Evolutionary conservation across 2,888 invertebrate species (phyloP).

Genomic region (Ischnura elegans): DNA sequence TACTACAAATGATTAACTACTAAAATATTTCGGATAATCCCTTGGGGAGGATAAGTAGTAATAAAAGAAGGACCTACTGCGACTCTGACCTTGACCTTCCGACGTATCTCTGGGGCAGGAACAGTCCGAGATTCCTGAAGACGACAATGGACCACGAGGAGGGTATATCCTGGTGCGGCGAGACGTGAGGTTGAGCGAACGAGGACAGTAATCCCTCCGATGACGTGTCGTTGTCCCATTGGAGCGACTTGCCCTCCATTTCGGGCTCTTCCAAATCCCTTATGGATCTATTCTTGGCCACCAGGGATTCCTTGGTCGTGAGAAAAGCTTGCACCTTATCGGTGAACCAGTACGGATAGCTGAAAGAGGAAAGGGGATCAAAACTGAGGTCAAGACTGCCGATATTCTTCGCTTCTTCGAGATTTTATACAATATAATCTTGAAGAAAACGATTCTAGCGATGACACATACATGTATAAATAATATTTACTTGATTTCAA

Average conservation of each 20-base stretch:
- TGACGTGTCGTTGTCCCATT: slow-evolving; percentile 55
- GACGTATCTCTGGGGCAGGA: slow-evolving; percentile 82
- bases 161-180: background rate
- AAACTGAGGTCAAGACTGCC: no score
- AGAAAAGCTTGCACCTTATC: slow-evolving; percentile 49
- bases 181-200: slow-evolving; percentile 1
- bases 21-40: no score
- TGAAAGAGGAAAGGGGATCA: background rate
- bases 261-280: slow-evolving; percentile 28
- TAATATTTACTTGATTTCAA: no score
- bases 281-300: background rate
- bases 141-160: slow-evolving; percentile 78
- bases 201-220: slow-evolving; percentile 10
- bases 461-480: no score
- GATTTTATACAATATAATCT: background rate
- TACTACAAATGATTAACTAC: no score
- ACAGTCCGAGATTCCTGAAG: slow-evolving; percentile 83
- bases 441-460: no score
- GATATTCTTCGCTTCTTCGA: background rate
- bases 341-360: slow-evolving; percentile 49
- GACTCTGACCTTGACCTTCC: slow-evolving; percentile 83
- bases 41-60: no score
- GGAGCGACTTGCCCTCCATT: slow-evolving; percentile 14
- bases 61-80: background rate
- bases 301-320: slow-evolving; percentile 18